Evolutionary conservation across 2,797 vertebrate species (phyloP), one percentile per base, ranked within the genome.

Genomic region (Gobio occitaniae): DNA sequence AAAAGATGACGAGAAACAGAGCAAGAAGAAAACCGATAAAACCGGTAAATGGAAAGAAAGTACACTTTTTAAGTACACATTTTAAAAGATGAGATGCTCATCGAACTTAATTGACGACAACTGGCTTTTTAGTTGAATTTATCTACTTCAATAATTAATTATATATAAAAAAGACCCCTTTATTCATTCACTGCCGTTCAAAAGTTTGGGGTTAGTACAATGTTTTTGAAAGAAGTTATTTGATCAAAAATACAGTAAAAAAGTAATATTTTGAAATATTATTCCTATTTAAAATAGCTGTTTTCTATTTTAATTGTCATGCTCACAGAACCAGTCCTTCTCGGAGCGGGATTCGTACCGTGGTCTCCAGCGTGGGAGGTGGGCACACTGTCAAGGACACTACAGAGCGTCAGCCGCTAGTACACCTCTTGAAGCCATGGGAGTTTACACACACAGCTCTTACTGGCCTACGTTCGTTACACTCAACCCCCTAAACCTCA

Each of bases 21-120:
- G 41, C 25, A 69, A 68, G 66, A 80, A 48, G 74, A n/a, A 74
- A 83, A 76, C 63, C 50, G 15, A 78, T 80, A 65, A 80, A 82
- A 78, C 25, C 41, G 65, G 50, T 66, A 48, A 76, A 38, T 36
- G 8, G 21, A 65, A 65, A 71, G 75, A 83, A 21, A 21, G 77
- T 13, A 16, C 41, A 63, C 29, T 59, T 59, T 32, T 41, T 25
- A 38, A 25, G 36, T 16, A 25, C 54, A 25, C 54, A 16, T n/a
- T 78, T n/a, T 44, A 61, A 44, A 78, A 41, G 21, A 59, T 5
- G 13, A 25, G 8, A 17, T 54, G 10, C 25, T 52, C 25, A 4
- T 12, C 1, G 0, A 38, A 75, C 4, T 36, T 36, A 32, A 36
- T 3, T 54, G 4, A 56, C 1, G 32, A 32, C 32, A 32, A 32